A percentile compares a stretch with the other conserved stretches of the same genome.
Conservation (phyloP, 2,797 vertebrate genomes). For the Parauchenoglanis ngamensis region DNA sequence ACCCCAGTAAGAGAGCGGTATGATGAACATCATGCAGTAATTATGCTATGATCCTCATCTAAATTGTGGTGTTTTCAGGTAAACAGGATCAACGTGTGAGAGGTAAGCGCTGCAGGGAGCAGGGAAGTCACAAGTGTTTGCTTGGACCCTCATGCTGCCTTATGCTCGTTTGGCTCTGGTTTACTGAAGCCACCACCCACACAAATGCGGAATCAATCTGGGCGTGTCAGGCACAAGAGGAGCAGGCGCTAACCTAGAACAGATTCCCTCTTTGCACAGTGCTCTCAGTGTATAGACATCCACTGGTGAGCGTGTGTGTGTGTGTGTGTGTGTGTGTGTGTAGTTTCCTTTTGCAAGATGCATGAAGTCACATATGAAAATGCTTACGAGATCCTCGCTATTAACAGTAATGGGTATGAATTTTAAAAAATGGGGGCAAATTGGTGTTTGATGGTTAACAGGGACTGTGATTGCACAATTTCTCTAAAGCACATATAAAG, state of each 20-base stretch:
- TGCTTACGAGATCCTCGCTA: not conserved
- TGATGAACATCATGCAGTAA: not conserved
- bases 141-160: not conserved
- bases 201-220: conserved; percentile 63
- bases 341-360: not conserved
- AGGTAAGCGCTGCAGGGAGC: not conserved
- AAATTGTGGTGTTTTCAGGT: not conserved
- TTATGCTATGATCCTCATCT: not conserved
- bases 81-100: not conserved
- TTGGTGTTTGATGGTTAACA: not conserved
- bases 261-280: conserved; percentile 51
- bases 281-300: conserved; percentile 39
- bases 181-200: conserved; percentile 9
- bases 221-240: conserved; percentile 34
- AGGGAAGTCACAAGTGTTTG: not conserved
- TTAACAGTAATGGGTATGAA: not conserved
- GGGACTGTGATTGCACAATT: too few species aligned
- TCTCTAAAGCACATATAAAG: not conserved
- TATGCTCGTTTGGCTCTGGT: conserved; percentile 13
- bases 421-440: not conserved
- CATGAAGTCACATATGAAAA: not conserved
- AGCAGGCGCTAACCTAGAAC: conserved; percentile 44
- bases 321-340: not conserved
- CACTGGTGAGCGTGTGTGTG: not conserved
- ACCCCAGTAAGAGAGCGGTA: not conserved